Conservation (phyloP, 2,797 vertebrate genomes). For the Aeoliscus strigatus region DNA sequence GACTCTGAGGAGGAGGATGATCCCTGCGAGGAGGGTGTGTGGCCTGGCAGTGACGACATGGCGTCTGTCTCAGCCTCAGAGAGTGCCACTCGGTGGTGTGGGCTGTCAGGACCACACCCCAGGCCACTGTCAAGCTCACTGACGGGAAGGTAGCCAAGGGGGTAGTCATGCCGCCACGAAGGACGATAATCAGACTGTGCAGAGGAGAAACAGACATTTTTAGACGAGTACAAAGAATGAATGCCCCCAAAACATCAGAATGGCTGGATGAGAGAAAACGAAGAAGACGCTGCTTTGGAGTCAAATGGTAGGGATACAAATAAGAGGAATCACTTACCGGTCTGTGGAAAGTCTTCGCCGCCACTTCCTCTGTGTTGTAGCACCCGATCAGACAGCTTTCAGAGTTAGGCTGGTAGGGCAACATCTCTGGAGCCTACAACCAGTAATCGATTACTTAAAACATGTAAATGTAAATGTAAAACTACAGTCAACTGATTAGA, state of each 20-base stretch:
- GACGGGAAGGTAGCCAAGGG: constrained; percentile 52
- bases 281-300: too few species aligned
- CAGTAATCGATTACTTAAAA: too few species aligned
- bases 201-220: constrained; percentile 3
- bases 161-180: constrained; percentile 46
- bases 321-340: constrained; percentile 61
- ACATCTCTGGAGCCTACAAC: constrained; percentile 57
- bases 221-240: neutral
- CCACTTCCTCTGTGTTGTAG: constrained; percentile 52
- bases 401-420: constrained; percentile 58
- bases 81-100: constrained; percentile 44
- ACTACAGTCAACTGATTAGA: too few species aligned
- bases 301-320: too few species aligned
- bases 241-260: too few species aligned
- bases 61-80: constrained; percentile 65
- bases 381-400: constrained; percentile 70
- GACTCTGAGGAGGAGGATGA: constrained; percentile 66
- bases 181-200: constrained; percentile 49
- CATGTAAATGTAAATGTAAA: too few species aligned
- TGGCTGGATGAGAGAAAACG: too few species aligned
- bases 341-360: constrained; percentile 37
- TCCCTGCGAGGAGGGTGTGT: constrained; percentile 63
- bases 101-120: constrained; percentile 58
- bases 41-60: constrained; percentile 52
- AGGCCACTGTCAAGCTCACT: constrained; percentile 64